These are phyloP conservation scores for Deroptyus accipitrinus DNA, from an alignment of 2,113 vertebrate species.

Conservation along the genomic window DNA sequence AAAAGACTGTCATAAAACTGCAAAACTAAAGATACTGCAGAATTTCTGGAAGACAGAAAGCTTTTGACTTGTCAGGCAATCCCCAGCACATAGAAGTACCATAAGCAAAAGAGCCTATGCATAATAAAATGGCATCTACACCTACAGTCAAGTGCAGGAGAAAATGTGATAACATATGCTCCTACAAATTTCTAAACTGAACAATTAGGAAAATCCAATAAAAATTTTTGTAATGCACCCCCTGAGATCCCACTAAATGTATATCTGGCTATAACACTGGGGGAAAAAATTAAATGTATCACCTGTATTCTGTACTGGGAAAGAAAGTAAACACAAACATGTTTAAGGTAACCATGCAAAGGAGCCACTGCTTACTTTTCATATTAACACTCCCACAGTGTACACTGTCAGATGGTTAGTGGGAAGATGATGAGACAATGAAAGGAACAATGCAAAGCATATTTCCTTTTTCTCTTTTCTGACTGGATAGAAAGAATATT, in stretches of 20 bases:
- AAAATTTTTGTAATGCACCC: background rate
- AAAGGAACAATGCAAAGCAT: background rate
- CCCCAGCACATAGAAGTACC: background rate
- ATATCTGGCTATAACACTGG: background rate
- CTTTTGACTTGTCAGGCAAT: background rate
- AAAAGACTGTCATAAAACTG: background rate
- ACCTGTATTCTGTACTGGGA: background rate
- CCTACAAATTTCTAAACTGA: background rate
- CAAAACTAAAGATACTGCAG: background rate
- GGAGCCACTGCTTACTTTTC: background rate
- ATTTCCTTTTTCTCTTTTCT: background rate
- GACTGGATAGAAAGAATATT: background rate
- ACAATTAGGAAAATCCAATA: background rate
- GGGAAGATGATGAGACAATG: background rate
- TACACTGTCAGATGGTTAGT: background rate
- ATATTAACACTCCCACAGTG: background rate
- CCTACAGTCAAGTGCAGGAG: background rate
- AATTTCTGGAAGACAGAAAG: background rate
- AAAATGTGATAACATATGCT: background rate
- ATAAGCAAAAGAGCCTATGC: background rate
- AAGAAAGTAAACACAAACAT: background rate
- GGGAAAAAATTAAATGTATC: background rate
- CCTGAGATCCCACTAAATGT: background rate
- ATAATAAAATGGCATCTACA: background rate
- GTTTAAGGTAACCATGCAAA: background rate